phyloP scores from a whole-genome alignment of 2,888 invertebrate species.

The Drosophila phalerata region DNA sequence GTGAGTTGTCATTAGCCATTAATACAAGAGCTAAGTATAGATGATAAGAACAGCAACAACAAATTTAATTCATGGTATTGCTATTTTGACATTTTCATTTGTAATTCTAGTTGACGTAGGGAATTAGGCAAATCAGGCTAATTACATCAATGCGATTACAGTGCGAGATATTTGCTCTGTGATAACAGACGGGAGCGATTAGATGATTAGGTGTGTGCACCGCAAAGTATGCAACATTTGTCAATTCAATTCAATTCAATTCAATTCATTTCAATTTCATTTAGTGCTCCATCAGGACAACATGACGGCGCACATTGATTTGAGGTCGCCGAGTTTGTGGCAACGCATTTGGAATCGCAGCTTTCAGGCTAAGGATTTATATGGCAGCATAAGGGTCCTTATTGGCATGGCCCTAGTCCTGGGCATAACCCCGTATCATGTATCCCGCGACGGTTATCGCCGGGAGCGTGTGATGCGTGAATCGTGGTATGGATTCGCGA shows the following conservation, averaged over 20 bases:
- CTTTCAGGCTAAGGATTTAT: conserved; percentile 48
- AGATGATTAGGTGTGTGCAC: conserved; percentile 28
- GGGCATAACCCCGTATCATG: conserved; percentile 64
- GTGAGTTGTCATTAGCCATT: conserved; percentile 24
- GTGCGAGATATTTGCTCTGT: conserved; percentile 28
- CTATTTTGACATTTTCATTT: background rate
- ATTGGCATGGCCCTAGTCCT: conserved; percentile 43
- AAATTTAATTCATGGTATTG: conserved; percentile 25
- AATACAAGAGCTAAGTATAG: conserved; percentile 4
- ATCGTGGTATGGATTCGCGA: conserved; percentile 59
- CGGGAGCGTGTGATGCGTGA: conserved; percentile 41
- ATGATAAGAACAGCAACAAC: background rate
- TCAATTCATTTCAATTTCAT: conserved; percentile 14
- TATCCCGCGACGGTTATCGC: conserved; percentile 19
- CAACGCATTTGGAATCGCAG: conserved; percentile 15
- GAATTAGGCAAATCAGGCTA: background rate
- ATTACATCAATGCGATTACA: conserved; percentile 41
- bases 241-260: conserved; percentile 4
- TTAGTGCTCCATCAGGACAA: conserved; percentile 15
- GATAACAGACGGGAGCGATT: conserved; percentile 46
- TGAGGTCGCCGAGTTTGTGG: conserved; percentile 22
- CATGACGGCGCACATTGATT: conserved; percentile 42
- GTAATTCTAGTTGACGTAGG: background rate
- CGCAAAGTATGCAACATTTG: conserved; percentile 18
- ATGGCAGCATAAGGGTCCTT: conserved; percentile 53